Evolutionary conservation across 2,113 vertebrate genomes (phyloP), one percentile per base, ranked within the genome.

Genomic region (Aythya baeri): DNA sequence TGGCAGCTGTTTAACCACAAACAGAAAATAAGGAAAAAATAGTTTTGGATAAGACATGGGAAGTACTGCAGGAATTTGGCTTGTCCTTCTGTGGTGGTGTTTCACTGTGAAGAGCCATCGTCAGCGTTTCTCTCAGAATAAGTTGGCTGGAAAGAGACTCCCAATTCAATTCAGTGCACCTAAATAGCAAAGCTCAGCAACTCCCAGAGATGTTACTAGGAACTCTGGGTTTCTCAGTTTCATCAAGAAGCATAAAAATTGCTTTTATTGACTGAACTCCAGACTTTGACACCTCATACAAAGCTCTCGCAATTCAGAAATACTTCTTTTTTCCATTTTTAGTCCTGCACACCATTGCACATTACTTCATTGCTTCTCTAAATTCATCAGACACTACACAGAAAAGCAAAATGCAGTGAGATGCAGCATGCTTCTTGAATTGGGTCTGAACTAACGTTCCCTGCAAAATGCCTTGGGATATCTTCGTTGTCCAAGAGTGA

Each of bases 1-100:
- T 91, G 86, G 74, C 71, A 97, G 36, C 41, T 91, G 36, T 76
- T 94, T 66, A 84, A 91, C 80, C 77, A 91, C 61, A 78, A 91
- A 62, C 36, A 93, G 55, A 91, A 91, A 92, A 92, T 57, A 76
- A 80, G n/a, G 68, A 15, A 68, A 68, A 80, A 84, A 12, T 18
- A 76, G 15, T 55, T 86, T 63, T 72, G 77, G n/a, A 21, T 65
- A 86, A 86, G 68, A 83, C 80, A 65, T 84, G 73, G 80, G 50
- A 92, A 95, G 49, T 58, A 55, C 26, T 82, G 49, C 27, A 82
- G 54, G 83, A 88, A 92, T 87, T 77, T 87, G 70, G 65, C 70
- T 79, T 86, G 58, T 88, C 54, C 38, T 89, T 79, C 21, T 83
- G 58, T 29, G 34, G 58, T 54, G 74, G 18, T 73, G 36, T 66